A percentile compares a stretch with the other conserved stretches of the same genome.
Evolutionary conservation across 2,113 vertebrate species (phyloP).

Genomic region (Eira barbara): DNA sequence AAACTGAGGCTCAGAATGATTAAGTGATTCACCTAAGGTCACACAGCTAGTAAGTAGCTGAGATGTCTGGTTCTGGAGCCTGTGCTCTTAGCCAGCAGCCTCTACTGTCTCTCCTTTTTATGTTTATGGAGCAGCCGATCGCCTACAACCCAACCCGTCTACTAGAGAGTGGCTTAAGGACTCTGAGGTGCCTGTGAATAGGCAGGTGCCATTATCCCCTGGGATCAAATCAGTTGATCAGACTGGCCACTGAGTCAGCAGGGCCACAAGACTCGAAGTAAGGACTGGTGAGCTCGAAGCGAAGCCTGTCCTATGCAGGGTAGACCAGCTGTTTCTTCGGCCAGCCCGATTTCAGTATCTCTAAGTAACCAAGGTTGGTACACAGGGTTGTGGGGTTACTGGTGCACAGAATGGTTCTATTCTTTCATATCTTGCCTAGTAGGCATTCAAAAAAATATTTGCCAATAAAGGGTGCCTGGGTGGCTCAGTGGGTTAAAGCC

Average conservation of each 20-base stretch:
- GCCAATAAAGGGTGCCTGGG: not conserved
- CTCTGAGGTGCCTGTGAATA: not conserved
- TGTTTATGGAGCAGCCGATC: not conserved
- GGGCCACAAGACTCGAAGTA: not conserved
- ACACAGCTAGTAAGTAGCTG: not conserved
- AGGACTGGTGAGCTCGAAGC: not conserved
- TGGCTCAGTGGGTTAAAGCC: too few relatives aligned
- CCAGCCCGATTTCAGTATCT: not conserved
- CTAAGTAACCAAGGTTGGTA: not conserved
- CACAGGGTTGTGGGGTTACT: too few relatives aligned
- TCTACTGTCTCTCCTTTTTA: not conserved
- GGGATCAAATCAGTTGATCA: not conserved
- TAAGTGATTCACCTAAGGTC: not conserved
- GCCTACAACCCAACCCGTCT: not conserved
- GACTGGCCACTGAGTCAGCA: not conserved
- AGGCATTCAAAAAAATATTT: not conserved
- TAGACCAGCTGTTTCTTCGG: not conserved
- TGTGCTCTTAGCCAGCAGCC: not conserved
- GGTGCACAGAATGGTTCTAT: not conserved
- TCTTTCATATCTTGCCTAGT: not conserved
- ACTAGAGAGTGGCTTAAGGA: not conserved
- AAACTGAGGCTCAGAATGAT: constrained; percentile 15
- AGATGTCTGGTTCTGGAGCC: not conserved
- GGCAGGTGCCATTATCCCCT: not conserved
- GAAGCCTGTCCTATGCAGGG: not conserved